Conservation (phyloP, 2,888 invertebrate genomes). For the Himalopsyche kuldschensis region DNA sequence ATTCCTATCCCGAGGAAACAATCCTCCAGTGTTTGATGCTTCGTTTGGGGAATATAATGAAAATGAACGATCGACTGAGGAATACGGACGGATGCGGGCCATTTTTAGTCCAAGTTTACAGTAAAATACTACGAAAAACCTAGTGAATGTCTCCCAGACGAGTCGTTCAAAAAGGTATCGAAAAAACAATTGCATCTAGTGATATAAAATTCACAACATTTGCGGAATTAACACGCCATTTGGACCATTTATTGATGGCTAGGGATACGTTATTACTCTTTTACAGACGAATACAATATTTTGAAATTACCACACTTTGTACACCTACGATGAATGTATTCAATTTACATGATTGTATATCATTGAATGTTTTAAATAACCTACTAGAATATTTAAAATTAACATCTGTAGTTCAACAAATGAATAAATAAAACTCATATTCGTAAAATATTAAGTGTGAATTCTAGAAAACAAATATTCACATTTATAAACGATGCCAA, state of each 20-base stretch:
- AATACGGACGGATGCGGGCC: not conserved
- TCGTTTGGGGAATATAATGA: slow-evolving; percentile 1
- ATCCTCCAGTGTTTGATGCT: not conserved
- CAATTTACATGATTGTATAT: no score
- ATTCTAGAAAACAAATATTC: no score
- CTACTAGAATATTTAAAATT: no score
- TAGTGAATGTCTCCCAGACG: not conserved
- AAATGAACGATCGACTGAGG: slow-evolving; percentile 1
- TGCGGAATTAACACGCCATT: not conserved
- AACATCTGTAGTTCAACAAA: no score
- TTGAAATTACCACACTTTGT: no score
- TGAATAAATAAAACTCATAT: no score
- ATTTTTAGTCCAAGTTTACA: not conserved
- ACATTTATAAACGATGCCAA: no score
- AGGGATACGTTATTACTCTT: not conserved
- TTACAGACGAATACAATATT: no score
- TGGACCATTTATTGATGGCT: not conserved
- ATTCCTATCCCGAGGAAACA: not conserved
- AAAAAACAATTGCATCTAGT: not conserved
- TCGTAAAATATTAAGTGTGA: no score
- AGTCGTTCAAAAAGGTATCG: not conserved
- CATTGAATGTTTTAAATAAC: no score
- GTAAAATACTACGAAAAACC: not conserved
- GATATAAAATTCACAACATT: not conserved
- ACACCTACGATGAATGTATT: no score